Conservation (phyloP, 1,140 invertebrate species). For the Planococcus citri region DNA sequence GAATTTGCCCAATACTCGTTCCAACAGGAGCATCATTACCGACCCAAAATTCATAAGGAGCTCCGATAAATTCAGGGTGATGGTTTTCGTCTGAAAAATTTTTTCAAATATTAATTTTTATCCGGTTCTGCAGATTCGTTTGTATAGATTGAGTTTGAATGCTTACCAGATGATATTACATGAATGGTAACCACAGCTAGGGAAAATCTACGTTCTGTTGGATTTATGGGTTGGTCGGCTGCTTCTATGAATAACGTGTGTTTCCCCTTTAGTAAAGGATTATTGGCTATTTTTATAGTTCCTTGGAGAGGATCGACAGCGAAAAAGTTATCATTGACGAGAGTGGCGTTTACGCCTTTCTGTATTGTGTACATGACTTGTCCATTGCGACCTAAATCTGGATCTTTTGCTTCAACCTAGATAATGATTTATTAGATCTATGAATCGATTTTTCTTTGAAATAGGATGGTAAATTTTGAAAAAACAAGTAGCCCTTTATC, state of each 20-base stretch:
- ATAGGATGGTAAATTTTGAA: background rate
- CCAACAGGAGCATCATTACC: constrained; percentile 66
- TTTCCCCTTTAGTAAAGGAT: constrained; percentile 48
- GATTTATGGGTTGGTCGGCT: constrained; percentile 64
- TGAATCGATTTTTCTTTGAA: background rate
- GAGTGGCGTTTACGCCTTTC: constrained; percentile 48
- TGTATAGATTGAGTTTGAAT: no score
- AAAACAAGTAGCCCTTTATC: background rate
- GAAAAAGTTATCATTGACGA: constrained; percentile 45
- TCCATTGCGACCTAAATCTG: constrained; percentile 66
- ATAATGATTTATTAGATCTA: no score
- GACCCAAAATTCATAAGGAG: constrained; percentile 82
- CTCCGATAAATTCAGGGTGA: constrained; percentile 51
- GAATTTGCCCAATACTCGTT: constrained; percentile 73
- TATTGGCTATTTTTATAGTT: constrained; percentile 52
- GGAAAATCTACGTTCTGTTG: constrained; percentile 63
- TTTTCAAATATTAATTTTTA: background rate
- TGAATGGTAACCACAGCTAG: constrained; percentile 70
- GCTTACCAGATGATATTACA: constrained; percentile 38
- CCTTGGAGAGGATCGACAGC: constrained; percentile 57
- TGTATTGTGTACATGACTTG: constrained; percentile 63
- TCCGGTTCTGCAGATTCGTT: background rate
- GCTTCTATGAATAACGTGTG: constrained; percentile 71
- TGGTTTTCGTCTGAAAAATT: constrained; percentile 4
- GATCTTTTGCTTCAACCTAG: constrained; percentile 59